Evolutionary conservation across 2,888 invertebrate species (phyloP).

Genomic region (Hirudinaria manillensis): DNA sequence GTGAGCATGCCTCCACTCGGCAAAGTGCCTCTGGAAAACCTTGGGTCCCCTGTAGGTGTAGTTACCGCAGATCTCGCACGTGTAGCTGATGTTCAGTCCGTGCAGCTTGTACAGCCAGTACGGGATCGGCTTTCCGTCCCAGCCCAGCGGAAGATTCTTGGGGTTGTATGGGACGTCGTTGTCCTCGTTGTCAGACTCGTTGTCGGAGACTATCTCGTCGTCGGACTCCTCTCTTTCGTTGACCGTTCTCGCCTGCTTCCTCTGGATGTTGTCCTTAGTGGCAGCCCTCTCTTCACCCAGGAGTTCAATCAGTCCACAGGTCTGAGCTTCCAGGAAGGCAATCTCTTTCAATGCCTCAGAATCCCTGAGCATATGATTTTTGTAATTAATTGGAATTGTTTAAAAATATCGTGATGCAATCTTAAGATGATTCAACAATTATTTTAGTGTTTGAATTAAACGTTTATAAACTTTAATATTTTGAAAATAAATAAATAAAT

Average conservation of each 20-base stretch:
- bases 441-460: neutral
- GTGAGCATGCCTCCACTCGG: slow-evolving; percentile 69
- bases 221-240: slow-evolving; percentile 69
- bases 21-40: slow-evolving; percentile 97
- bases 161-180: slow-evolving; percentile 98
- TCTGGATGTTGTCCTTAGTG: slow-evolving; percentile 94
- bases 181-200: slow-evolving; percentile 60
- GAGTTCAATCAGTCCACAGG: slow-evolving; percentile 79
- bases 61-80: slow-evolving; percentile 98
- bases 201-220: slow-evolving; percentile 44
- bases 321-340: slow-evolving; percentile 78
- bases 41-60: slow-evolving; percentile 97
- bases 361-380: slow-evolving; percentile 42
- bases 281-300: slow-evolving; percentile 77
- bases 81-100: slow-evolving; percentile 95
- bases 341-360: slow-evolving; percentile 73
- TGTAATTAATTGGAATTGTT: neutral
- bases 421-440: neutral
- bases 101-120: slow-evolving; percentile 99
- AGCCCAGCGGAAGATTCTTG: slow-evolving; percentile 95
- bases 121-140: slow-evolving; percentile 89
- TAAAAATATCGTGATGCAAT: neutral
- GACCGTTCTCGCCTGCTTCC: slow-evolving; percentile 78
- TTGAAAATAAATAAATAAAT: too few species aligned
- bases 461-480: too few species aligned